These are phyloP conservation scores for Chaetura pelagica DNA, from an alignment of 2,113 vertebrate genomes.

Conservation along the genomic window DNA sequence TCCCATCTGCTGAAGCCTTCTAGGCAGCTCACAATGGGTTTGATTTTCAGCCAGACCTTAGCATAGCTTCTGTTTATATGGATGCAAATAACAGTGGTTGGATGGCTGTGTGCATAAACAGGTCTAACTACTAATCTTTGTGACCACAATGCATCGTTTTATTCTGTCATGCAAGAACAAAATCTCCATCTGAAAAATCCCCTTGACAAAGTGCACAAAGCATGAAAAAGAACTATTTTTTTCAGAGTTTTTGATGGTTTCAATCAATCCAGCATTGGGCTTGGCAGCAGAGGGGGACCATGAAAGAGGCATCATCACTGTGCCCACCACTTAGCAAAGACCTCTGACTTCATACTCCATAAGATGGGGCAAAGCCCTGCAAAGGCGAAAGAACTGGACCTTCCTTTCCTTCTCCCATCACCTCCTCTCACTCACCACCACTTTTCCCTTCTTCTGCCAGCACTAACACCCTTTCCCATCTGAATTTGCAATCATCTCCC, in stretches of 20 bases:
- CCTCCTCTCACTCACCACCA: background rate
- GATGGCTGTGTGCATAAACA: constrained; percentile 53
- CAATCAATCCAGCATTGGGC: background rate
- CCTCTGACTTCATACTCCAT: accelerated
- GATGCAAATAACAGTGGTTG: constrained; percentile 64
- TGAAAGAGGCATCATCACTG: background rate
- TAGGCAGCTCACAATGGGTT: constrained; percentile 67
- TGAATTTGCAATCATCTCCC: background rate
- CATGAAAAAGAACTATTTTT: background rate
- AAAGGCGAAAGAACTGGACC: background rate
- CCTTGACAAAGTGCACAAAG: background rate
- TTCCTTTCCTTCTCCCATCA: background rate
- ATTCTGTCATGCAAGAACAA: constrained; percentile 29
- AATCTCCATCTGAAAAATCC: constrained; percentile 29
- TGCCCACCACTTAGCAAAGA: accelerated
- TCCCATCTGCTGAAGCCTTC: constrained; percentile 81
- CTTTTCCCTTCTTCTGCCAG: background rate
- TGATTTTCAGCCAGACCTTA: constrained; percentile 65
- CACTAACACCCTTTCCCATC: background rate
- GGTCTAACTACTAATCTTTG: constrained; percentile 58
- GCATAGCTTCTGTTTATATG: constrained; percentile 57
- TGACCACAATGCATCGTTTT: background rate
- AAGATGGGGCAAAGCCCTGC: accelerated
- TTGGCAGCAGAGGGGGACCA: background rate
- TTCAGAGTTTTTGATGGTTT: background rate